These are phyloP conservation scores for Sebastes vulpes DNA, from an alignment of 2,797 vertebrate genomes.

Conservation along the genomic window DNA sequence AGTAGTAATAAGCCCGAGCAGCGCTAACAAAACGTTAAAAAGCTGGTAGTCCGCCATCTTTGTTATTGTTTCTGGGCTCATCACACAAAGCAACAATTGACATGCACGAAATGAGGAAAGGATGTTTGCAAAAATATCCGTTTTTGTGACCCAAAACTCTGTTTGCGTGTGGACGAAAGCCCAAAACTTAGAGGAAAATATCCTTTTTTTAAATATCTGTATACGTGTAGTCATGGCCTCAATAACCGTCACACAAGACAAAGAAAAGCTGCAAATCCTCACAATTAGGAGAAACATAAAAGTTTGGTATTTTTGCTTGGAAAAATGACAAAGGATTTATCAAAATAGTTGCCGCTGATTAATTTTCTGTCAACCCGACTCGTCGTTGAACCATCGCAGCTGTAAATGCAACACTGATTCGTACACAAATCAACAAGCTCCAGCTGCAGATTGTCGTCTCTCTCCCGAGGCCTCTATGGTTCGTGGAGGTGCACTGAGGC, in stretches of 20 bases:
- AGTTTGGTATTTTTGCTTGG: not conserved
- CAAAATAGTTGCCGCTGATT: not conserved
- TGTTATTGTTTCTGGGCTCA: too few species aligned
- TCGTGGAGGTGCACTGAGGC: constrained; percentile 5
- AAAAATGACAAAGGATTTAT: not conserved
- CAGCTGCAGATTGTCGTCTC: constrained; percentile 16
- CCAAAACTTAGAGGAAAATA: too few species aligned
- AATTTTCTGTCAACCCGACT: not conserved
- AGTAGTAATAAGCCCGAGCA: too few species aligned
- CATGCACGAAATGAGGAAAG: too few species aligned
- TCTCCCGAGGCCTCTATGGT: not conserved
- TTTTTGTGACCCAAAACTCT: too few species aligned
- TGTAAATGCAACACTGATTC: not conserved
- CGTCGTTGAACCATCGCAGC: not conserved
- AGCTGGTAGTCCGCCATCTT: too few species aligned
- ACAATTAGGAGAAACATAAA: not conserved
- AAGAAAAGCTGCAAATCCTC: not conserved
- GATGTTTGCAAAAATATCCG: too few species aligned
- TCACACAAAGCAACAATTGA: too few species aligned
- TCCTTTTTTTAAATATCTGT: too few species aligned
- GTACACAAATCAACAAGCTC: not conserved
- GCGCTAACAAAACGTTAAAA: too few species aligned
- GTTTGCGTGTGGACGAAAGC: too few species aligned
- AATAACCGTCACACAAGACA: not conserved
- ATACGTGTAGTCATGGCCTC: too few species aligned